A percentile compares a stretch with the other conserved stretches of the same genome.
phyloP scores from a whole-genome alignment of 1,140 invertebrate genomes.

The Brachionus paranguensis region DNA sequence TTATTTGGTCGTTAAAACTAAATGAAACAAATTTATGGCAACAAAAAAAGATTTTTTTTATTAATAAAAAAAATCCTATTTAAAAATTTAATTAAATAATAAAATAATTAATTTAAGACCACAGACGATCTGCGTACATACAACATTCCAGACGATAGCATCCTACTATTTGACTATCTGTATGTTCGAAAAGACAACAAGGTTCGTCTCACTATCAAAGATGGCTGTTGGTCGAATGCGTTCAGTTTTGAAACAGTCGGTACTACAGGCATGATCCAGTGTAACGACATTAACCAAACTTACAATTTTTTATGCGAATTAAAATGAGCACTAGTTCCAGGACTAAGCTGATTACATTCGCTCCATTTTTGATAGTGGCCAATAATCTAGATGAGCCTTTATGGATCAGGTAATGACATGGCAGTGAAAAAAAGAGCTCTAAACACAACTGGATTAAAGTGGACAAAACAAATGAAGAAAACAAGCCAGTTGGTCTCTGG shows the following conservation, averaged over 20 bases:
- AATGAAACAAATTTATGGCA: too few relatives aligned
- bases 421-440: not conserved
- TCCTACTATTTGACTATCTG: not conserved
- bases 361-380: constrained; percentile 32
- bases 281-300: not conserved
- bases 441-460: not conserved
- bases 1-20: too few relatives aligned
- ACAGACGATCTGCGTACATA: not conserved
- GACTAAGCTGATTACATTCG: constrained; percentile 35
- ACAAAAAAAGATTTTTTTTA: too few relatives aligned
- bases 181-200: constrained; percentile 9
- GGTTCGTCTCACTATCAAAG: not conserved
- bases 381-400: constrained; percentile 14
- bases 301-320: constrained; percentile 34
- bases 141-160: not conserved
- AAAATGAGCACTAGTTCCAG: constrained; percentile 29
- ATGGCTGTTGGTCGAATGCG: not conserved
- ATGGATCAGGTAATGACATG: not conserved
- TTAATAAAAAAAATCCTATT: not conserved
- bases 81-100: not conserved
- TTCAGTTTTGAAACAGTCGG: constrained; percentile 38
- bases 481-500: not conserved
- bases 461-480: not conserved
- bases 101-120: not conserved
- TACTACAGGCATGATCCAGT: constrained; percentile 35